Evolutionary conservation across 2,888 invertebrate species (phyloP).

Genomic region (Patella depressa): DNA sequence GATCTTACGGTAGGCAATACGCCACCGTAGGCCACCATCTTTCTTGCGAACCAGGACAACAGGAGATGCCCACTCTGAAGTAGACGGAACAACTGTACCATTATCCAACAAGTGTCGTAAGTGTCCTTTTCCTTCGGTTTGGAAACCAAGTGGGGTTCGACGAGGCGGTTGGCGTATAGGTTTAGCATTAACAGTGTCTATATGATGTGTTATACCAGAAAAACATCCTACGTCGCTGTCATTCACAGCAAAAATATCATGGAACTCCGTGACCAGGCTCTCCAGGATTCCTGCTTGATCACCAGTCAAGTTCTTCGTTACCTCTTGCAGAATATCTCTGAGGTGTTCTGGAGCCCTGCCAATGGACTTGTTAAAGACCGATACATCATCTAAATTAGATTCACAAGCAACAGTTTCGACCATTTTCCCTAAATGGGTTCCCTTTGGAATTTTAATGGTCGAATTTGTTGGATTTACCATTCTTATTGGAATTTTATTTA

Average conservation of each 20-base stretch:
- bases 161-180: conserved; percentile 26
- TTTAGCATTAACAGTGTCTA: conserved; percentile 20
- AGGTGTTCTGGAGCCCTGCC: neutral
- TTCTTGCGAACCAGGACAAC: conserved; percentile 29
- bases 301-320: neutral
- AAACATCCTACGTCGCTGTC: conserved; percentile 8
- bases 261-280: neutral
- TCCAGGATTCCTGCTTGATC: neutral
- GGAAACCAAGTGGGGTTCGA: conserved; percentile 31
- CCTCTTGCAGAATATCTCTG: neutral
- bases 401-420: neutral
- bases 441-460: neutral
- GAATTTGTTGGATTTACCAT: neutral
- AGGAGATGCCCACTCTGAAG: conserved; percentile 27
- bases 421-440: neutral
- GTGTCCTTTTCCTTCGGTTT: conserved; percentile 27
- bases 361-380: too few species aligned
- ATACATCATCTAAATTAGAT: too few species aligned
- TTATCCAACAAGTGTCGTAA: conserved; percentile 26
- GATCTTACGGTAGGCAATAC: conserved; percentile 25
- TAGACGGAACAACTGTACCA: conserved; percentile 25
- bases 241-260: neutral
- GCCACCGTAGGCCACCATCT: conserved; percentile 23
- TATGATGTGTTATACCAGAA: conserved; percentile 12
- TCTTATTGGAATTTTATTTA: neutral